A percentile compares a stretch with the other conserved stretches of the same genome.
Evolutionary conservation across 2,797 vertebrate genomes (phyloP).

Genomic region (Sarcophilus harrisii): DNA sequence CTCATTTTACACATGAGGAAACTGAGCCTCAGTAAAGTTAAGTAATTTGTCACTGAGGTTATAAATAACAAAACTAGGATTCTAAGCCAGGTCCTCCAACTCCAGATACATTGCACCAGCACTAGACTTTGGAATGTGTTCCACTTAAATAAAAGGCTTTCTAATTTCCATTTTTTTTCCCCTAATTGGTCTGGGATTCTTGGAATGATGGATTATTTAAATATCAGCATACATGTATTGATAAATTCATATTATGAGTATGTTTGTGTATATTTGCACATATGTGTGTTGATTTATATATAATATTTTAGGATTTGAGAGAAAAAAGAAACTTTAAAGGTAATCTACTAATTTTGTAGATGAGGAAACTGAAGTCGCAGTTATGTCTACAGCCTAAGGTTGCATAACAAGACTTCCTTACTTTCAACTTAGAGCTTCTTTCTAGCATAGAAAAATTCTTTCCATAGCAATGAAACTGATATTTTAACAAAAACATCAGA

Average conservation of each 20-base stretch:
- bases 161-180: background rate
- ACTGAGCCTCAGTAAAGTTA: background rate
- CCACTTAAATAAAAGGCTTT: background rate
- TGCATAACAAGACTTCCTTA: background rate
- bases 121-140: background rate
- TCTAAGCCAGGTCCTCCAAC: background rate
- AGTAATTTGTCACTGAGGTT: background rate
- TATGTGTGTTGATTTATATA: background rate
- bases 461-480: background rate
- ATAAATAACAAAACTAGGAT: background rate
- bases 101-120: background rate
- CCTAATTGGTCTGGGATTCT: constrained; percentile 9
- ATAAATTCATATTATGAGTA: background rate
- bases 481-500: background rate
- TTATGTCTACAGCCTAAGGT: background rate
- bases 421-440: background rate
- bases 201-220: constrained; percentile 28
- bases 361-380: background rate
- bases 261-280: background rate
- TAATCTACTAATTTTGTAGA: background rate
- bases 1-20: background rate
- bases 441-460: background rate
- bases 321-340: background rate
- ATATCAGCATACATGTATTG: background rate
- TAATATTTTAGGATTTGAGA: background rate